A percentile compares a stretch with the other conserved stretches of the same genome.
These are phyloP conservation scores for Lagocephalus sceleratus DNA, from an alignment of 2,797 vertebrate genomes.

Conservation along the genomic window DNA sequence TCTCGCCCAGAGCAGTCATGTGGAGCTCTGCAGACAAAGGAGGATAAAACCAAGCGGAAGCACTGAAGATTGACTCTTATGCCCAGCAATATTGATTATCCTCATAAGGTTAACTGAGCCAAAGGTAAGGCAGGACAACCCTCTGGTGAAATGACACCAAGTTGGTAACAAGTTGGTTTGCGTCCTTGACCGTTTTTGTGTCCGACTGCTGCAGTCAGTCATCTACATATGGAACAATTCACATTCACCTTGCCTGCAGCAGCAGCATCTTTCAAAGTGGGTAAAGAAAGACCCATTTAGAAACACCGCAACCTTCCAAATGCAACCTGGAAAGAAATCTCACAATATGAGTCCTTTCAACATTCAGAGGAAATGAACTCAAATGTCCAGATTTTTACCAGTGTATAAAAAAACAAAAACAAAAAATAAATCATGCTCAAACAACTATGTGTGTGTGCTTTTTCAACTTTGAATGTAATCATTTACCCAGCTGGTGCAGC, in stretches of 20 bases:
- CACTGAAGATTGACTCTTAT: background rate
- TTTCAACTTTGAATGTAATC: too few relatives aligned
- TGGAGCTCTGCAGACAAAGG: too few relatives aligned
- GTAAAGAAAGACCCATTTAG: background rate
- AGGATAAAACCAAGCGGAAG: background rate
- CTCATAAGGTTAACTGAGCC: background rate
- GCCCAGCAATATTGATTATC: background rate
- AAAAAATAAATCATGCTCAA: too few relatives aligned
- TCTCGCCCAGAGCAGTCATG: background rate
- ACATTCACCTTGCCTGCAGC: conserved; percentile 1
- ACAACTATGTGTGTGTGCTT: too few relatives aligned
- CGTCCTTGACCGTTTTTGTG: conserved; percentile 1
- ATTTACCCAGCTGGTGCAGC: too few relatives aligned
- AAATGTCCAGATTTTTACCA: too few relatives aligned
- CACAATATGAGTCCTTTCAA: too few relatives aligned
- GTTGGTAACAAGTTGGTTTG: background rate
- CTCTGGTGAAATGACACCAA: background rate
- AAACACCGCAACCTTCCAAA: background rate
- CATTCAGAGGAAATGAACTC: too few relatives aligned
- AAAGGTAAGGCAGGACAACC: background rate
- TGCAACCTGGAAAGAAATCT: too few relatives aligned
- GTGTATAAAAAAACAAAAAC: too few relatives aligned
- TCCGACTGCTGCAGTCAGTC: conserved; percentile 3
- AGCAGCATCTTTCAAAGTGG: background rate
- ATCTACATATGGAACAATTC: conserved; percentile 6